Percentiles rank a stretch among this genome's conserved stretches.
Conservation (phyloP, 2,888 invertebrate species). For the Acheta domesticus region DNA sequence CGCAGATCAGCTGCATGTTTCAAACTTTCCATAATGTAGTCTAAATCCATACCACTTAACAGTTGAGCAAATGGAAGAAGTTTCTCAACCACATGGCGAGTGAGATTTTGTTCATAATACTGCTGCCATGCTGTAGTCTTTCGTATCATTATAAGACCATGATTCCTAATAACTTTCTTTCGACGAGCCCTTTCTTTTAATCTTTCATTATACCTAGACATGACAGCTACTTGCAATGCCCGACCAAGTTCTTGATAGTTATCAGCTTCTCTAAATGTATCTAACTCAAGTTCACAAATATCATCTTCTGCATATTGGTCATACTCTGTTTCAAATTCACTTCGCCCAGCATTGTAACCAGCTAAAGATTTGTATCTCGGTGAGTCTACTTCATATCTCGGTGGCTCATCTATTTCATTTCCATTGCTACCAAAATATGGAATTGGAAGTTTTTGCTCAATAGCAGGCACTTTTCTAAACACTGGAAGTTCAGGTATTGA, state of each 20-base stretch:
- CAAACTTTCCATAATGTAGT: slow-evolving; percentile 69
- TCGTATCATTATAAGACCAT: slow-evolving; percentile 74
- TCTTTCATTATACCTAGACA: slow-evolving; percentile 72
- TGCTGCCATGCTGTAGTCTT: slow-evolving; percentile 67
- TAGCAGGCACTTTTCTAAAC: slow-evolving; percentile 24
- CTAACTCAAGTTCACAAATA: slow-evolving; percentile 51
- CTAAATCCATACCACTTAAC: slow-evolving; percentile 67
- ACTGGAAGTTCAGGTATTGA: slow-evolving; percentile 54
- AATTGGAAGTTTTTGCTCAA: slow-evolving; percentile 39
- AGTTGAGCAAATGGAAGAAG: slow-evolving; percentile 74
- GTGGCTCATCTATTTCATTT: slow-evolving; percentile 67
- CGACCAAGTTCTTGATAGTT: slow-evolving; percentile 52
- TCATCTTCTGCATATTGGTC: slow-evolving; percentile 78
- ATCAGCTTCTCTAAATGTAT: slow-evolving; percentile 51
- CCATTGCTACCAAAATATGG: slow-evolving; percentile 51
- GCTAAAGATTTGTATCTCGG: slow-evolving; percentile 62
- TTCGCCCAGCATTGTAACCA: slow-evolving; percentile 80
- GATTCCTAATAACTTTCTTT: slow-evolving; percentile 67
- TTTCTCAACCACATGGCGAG: slow-evolving; percentile 41
- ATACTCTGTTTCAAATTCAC: slow-evolving; percentile 81
- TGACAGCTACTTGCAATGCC: slow-evolving; percentile 65
- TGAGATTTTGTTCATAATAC: slow-evolving; percentile 63
- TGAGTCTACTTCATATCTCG: slow-evolving; percentile 55
- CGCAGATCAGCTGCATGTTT: slow-evolving; percentile 67
- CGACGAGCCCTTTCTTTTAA: slow-evolving; percentile 69